Evolutionary conservation across 2,113 vertebrate genomes (phyloP), one percentile per base, ranked within the genome.

Genomic region (Forbesichthys agassizii): DNA sequence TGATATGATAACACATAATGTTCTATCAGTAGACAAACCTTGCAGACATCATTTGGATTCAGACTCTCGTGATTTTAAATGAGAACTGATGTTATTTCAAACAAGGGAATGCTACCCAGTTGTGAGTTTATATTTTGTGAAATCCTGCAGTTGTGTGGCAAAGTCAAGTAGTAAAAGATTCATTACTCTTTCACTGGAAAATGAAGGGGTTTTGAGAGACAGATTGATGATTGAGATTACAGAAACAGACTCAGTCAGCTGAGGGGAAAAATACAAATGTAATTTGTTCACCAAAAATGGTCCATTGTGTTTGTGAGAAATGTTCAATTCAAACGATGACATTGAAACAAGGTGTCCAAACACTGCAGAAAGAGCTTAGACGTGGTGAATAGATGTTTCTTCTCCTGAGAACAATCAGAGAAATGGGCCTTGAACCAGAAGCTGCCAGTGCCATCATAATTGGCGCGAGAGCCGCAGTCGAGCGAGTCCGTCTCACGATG

Each of bases 221-320:
- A 12, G 42, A 61, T 61, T 33, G 11, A 68, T 74, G 62, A 33
- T 51, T 59, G 48, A 49, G 61, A 68, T 58, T 62, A 36, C 48
- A 70, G 46, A 61, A 18, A 47, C 6, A 68, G 70, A 53, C 0
- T 85, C 81, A 70, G 68, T 84, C 72, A 64, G 68, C 70, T 8
- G 33, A 9, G 66, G 74, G 68, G 67, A 49, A 36, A 77, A 73
- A 83, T 66, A 65, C 42, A 82, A 85, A 86, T 81, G 79, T 68
- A 88, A 90, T 86, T 87, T 82, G 81, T 80, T 9, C 61, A 66
- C 59, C 74, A 75, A 70, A 86, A 85, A 88, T 80, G 77, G 76
- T 16, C 78, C 76, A 88, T 88, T 88, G 88, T 88, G 79, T 88
- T 73, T 61, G 4, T 66, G 49, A 83, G 77, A 70, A 88, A 82